phyloP scores from a whole-genome alignment of 2,888 invertebrate species.

The Drosophila mettleri region DNA sequence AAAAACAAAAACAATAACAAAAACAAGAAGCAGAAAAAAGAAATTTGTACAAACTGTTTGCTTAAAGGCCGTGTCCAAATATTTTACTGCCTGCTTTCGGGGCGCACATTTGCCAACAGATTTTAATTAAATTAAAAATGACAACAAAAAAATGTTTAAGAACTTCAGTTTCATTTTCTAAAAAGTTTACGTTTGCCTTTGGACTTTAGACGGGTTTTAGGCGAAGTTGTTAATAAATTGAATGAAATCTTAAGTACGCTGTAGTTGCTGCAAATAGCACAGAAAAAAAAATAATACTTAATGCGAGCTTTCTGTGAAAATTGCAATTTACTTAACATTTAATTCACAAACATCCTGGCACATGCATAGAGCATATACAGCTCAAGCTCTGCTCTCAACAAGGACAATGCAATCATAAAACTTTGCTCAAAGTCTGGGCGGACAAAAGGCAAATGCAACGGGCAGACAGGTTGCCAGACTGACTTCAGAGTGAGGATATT shows the following conservation, averaged over 20 bases:
- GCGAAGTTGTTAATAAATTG: slow-evolving; percentile 55
- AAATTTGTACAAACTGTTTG: slow-evolving; percentile 35
- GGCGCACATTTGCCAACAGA: slow-evolving; percentile 27
- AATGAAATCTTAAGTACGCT: slow-evolving; percentile 48
- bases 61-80: slow-evolving; percentile 29
- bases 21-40: neutral
- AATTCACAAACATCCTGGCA: slow-evolving; percentile 40
- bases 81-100: slow-evolving; percentile 27
- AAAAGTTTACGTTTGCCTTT: slow-evolving; percentile 30
- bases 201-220: neutral
- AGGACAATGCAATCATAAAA: slow-evolving; percentile 26
- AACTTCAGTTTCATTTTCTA: slow-evolving; percentile 38
- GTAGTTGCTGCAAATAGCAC: slow-evolving; percentile 36
- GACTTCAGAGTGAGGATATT: neutral
- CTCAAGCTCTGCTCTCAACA: slow-evolving; percentile 18
- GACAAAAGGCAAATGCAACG: slow-evolving; percentile 23
- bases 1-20: neutral
- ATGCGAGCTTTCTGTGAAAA: slow-evolving; percentile 11
- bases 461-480: neutral
- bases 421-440: slow-evolving; percentile 19
- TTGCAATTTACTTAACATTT: slow-evolving; percentile 57
- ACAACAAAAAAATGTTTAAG: slow-evolving; percentile 14
- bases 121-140: slow-evolving; percentile 64
- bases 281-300: slow-evolving; percentile 24
- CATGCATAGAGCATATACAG: neutral